Evolutionary conservation across 2,888 invertebrate genomes (phyloP).

Genomic region (Agonopterix arenella): DNA sequence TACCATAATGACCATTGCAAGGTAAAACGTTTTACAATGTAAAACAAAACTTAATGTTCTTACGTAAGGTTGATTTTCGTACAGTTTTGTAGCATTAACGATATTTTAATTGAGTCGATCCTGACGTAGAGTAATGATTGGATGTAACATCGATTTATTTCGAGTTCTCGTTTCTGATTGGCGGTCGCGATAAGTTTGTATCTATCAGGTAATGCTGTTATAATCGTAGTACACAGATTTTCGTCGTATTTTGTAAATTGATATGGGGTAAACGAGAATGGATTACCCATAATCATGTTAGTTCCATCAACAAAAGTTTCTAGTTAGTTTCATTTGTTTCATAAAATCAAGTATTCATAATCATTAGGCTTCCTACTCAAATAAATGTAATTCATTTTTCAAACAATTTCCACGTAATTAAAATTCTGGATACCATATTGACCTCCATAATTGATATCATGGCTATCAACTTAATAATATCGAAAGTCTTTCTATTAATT

Average conservation of each 20-base stretch:
- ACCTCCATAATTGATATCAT: too few species aligned
- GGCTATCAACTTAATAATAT: too few species aligned
- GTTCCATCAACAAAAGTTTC: too few species aligned
- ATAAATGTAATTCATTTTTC: too few species aligned
- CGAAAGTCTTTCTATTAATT: too few species aligned
- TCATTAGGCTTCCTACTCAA: too few species aligned
- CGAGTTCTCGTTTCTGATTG: conserved; percentile 74
- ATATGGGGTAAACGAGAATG: neutral
- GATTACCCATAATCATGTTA: too few species aligned
- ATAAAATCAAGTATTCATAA: too few species aligned
- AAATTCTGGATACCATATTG: too few species aligned
- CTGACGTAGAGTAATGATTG: conserved; percentile 76
- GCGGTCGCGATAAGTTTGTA: conserved; percentile 71
- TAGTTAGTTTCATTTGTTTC: too few species aligned
- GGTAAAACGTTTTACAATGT: conserved; percentile 31
- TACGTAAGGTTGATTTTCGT: conserved; percentile 47
- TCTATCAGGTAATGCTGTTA: conserved; percentile 70
- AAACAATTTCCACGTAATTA: too few species aligned
- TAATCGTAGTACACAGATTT: conserved; percentile 56
- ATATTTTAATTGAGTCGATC: conserved; percentile 77
- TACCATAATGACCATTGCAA: conserved; percentile 73
- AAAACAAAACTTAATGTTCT: conserved; percentile 36
- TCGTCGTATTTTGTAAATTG: conserved; percentile 32
- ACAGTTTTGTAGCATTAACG: conserved; percentile 57
- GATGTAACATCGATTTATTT: conserved; percentile 76